A percentile compares a stretch with the other conserved stretches of the same genome.
Conservation (phyloP, 2,888 invertebrate species). For the Macaria notata region DNA sequence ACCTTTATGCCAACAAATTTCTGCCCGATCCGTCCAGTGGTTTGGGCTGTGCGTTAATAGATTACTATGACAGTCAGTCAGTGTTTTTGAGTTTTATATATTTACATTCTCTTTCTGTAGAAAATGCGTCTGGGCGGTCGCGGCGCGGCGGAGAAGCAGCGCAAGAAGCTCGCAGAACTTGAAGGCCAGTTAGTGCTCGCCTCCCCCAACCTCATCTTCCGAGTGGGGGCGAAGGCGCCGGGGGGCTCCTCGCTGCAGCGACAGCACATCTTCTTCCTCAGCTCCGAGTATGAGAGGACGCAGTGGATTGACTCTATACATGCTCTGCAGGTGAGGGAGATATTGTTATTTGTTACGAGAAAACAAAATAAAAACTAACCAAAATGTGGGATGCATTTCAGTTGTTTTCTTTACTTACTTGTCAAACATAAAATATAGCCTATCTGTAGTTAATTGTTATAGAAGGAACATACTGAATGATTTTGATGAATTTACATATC, state of each 20-base stretch:
- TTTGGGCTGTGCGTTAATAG: no score
- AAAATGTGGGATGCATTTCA: no score
- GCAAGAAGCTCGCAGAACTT: conserved; percentile 94
- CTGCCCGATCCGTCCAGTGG: no score
- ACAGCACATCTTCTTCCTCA: conserved; percentile 92
- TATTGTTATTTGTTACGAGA: not conserved
- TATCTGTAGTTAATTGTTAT: no score
- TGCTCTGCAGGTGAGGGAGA: conserved; percentile 84
- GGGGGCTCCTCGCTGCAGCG: conserved; percentile 77
- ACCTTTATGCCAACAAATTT: no score
- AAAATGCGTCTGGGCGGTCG: conserved; percentile 83
- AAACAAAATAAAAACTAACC: no score
- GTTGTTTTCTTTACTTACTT: no score
- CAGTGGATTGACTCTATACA: conserved; percentile 97
- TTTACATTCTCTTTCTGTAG: conserved; percentile 64
- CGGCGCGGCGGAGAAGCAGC: conserved; percentile 89
- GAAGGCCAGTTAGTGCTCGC: conserved; percentile 95
- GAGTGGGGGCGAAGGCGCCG: conserved; percentile 88
- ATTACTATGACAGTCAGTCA: no score
- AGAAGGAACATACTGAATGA: no score
- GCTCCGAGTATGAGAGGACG: conserved; percentile 96
- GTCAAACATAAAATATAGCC: no score
- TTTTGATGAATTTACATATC: no score
- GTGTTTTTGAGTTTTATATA: no score
- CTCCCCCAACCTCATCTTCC: conserved; percentile 93